Evolutionary conservation across 2,113 vertebrate species (phyloP).

Genomic region (Amblyopsis rosae): DNA sequence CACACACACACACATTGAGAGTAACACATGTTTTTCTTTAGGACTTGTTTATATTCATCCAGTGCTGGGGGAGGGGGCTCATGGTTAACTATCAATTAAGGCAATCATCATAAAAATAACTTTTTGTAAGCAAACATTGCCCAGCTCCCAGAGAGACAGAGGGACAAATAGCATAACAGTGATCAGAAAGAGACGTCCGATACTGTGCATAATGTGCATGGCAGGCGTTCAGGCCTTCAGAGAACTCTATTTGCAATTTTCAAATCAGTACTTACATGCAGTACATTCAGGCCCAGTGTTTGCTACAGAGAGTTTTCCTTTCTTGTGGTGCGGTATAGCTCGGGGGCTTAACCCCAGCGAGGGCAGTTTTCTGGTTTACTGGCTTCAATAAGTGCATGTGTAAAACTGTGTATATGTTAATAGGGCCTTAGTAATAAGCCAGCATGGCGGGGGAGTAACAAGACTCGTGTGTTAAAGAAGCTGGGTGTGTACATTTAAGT

Average conservation of each 20-base stretch:
- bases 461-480: conserved; percentile 60
- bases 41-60: conserved; percentile 76
- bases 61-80: conserved; percentile 67
- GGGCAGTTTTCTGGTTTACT: conserved; percentile 39
- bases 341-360: conserved; percentile 22
- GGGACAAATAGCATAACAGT: conserved; percentile 2
- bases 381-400: conserved; percentile 52
- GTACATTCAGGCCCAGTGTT: neutral
- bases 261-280: neutral
- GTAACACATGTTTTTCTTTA: conserved; percentile 76
- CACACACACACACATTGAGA: conserved; percentile 29
- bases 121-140: conserved; percentile 67
- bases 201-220: no score
- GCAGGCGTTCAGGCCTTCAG: neutral
- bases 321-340: conserved; percentile 3
- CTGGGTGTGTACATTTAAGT: neutral
- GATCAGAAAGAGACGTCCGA: neutral
- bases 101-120: conserved; percentile 70
- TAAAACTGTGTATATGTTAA: conserved; percentile 62
- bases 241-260: neutral
- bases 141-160: conserved; percentile 20
- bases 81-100: conserved; percentile 75
- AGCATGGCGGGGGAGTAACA: conserved; percentile 53
- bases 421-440: conserved; percentile 49
- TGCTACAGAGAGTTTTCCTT: conserved; percentile 8